Evolutionary conservation across 1,140 invertebrate species (phyloP).

Genomic region (Pseudoatta argentina): DNA sequence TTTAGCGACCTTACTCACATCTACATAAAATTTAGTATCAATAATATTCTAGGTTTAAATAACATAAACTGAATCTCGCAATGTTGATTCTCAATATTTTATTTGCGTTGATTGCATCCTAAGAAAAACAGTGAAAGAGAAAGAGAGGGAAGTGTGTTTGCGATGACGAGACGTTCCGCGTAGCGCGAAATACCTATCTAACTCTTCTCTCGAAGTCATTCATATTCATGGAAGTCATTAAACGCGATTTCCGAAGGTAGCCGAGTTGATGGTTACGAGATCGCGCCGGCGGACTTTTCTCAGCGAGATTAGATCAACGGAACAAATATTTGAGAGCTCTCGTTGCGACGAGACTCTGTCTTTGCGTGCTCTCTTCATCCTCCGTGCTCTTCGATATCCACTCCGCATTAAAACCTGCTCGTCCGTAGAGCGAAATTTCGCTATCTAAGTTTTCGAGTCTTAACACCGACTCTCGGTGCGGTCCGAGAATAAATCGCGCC

Average conservation of each 20-base stretch:
- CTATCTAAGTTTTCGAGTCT: constrained; percentile 41
- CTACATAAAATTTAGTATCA: too few relatives aligned
- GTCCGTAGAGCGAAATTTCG: constrained; percentile 16
- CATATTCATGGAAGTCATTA: constrained; percentile 61
- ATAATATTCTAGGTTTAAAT: background rate
- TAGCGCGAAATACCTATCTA: background rate
- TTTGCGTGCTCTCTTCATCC: background rate
- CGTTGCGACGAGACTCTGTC: constrained; percentile 38
- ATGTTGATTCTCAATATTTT: constrained; percentile 37
- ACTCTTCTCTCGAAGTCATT: background rate
- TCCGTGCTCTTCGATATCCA: constrained; percentile 32
- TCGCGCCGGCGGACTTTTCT: constrained; percentile 25
- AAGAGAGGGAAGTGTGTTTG: background rate
- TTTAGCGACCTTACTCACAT: too few relatives aligned
- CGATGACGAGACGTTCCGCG: constrained; percentile 16
- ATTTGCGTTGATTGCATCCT: background rate
- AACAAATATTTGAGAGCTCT: constrained; percentile 53
- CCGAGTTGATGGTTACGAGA: background rate
- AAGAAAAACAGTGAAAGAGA: background rate
- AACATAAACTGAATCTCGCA: constrained; percentile 11
- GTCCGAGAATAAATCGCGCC: constrained; percentile 63
- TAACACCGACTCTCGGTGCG: constrained; percentile 46
- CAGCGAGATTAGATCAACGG: constrained; percentile 52
- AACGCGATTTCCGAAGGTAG: constrained; percentile 46
- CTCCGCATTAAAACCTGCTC: background rate